phyloP scores from a whole-genome alignment of 92 coral and sea anemone species.

The Hydrozoanthus gracilis region DNA sequence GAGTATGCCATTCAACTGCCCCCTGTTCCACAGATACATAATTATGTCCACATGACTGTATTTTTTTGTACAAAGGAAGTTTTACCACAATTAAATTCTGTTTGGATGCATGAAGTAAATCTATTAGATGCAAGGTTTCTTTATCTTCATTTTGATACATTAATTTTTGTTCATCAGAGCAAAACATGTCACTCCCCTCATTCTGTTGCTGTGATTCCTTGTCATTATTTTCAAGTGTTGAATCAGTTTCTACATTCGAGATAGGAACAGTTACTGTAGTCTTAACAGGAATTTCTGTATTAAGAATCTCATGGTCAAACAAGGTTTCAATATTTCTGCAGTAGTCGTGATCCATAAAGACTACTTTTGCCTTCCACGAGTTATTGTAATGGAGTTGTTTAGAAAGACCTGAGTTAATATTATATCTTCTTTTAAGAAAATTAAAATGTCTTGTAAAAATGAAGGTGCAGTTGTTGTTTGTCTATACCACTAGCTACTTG shows the following conservation, averaged over 20 bases:
- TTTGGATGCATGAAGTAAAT: constrained; percentile 32
- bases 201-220: constrained; percentile 17
- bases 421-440: constrained; percentile 48
- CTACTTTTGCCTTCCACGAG: constrained; percentile 42
- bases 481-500: constrained; percentile 36
- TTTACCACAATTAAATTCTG: constrained; percentile 40
- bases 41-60: constrained; percentile 56
- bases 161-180: constrained; percentile 11
- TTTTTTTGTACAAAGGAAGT: constrained; percentile 48
- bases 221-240: constrained; percentile 1
- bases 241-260: background rate
- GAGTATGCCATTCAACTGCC: constrained; percentile 50
- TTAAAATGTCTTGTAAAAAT: constrained; percentile 49
- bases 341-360: constrained; percentile 45
- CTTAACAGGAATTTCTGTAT: constrained; percentile 28
- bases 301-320: constrained; percentile 42
- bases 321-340: constrained; percentile 36
- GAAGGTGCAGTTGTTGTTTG: constrained; percentile 46
- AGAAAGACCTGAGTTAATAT: constrained; percentile 50
- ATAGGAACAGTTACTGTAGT: constrained; percentile 1
- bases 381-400: constrained; percentile 51
- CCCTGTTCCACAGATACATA: constrained; percentile 58
- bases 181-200: background rate
- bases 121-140: constrained; percentile 34
- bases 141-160: constrained; percentile 32